Evolutionary conservation across 2,888 invertebrate species (phyloP), one percentile per base, ranked within the genome.

Genomic region (Callyntrura sp.): DNA sequence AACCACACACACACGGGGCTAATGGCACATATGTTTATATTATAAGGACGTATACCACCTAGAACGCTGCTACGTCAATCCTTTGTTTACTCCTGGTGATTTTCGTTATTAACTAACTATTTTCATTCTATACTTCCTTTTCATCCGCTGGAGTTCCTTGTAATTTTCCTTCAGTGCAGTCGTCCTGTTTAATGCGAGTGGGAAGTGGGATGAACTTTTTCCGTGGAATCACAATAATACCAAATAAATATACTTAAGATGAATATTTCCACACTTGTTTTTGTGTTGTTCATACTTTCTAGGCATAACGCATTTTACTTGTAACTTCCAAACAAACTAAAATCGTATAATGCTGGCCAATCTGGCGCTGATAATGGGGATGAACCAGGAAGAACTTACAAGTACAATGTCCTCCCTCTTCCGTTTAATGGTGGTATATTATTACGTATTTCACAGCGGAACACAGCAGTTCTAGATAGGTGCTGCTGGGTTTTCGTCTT

Each of bases 381-480:
- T 23, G 20, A 48, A 76, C 51, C 48, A 51, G 73, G 73, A 76
- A 76, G 73, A 23, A 70, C n/a, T n/a, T n/a, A n/a, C 43, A 70
- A 76, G 48, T 76, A 35, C 35, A 76, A 48, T 20, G 51, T 76
- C 73, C 51, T 20, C 73, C 12, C 48, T 48, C 0, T 48, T 43
- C 4, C 51, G 6, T 51, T 45, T 76, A 76, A 76, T 76, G 48
- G 23, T 23, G 0, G 48, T 73, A 73, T n/a, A n/a, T n/a, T n/a
- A n/a, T 20, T 23, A 62, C 20, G 17, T 20, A n/a, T 8, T 17
- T 8, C 17, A 17, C 17, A 57, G 57, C 3, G 35, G 35, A 4
- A 35, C 35, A 35, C 2, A 35, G 35, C 35, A 6, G n/a, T n/a
- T n/a, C n/a, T n/a, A n/a, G 35, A 35, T 17, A 57, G 57, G 57